A percentile compares a stretch with the other conserved stretches of the same genome.
Conservation (phyloP, 2,113 vertebrate genomes). For the Chauna torquata region DNA sequence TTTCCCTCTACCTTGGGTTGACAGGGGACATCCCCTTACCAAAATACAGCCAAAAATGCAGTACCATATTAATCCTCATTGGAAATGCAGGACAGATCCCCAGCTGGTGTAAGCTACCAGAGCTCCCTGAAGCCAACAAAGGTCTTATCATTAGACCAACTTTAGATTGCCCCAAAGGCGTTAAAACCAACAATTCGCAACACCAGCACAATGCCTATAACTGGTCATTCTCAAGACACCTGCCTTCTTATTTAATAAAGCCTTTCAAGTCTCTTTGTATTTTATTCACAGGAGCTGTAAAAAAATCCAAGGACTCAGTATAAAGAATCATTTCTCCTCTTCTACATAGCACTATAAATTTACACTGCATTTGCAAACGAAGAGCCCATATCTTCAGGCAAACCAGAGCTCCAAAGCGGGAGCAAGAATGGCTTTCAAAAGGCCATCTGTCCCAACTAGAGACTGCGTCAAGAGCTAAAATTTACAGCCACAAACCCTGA, state of each 20-base stretch:
- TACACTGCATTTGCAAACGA: constrained; percentile 61
- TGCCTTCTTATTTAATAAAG: constrained; percentile 58
- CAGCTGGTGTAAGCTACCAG: not conserved
- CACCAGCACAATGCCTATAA: not conserved
- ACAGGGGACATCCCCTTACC: not conserved
- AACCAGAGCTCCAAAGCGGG: constrained; percentile 38
- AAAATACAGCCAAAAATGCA: not conserved
- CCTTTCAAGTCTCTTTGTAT: constrained; percentile 49
- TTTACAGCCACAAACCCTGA: constrained; percentile 16
- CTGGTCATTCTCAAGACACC: constrained; percentile 22
- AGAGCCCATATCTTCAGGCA: constrained; percentile 54
- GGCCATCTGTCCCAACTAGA: constrained; percentile 36
- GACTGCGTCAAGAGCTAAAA: not conserved
- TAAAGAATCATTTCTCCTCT: constrained; percentile 70
- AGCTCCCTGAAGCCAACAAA: not conserved
- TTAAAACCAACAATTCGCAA: constrained; percentile 3
- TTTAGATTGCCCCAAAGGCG: constrained; percentile 15
- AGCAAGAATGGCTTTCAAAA: constrained; percentile 35
- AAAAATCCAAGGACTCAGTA: constrained; percentile 37
- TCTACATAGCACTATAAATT: constrained; percentile 58
- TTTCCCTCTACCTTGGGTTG: not conserved
- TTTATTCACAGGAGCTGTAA: constrained; percentile 68
- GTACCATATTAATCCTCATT: rapidly evolving
- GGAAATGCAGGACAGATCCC: not conserved
- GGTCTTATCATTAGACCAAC: constrained; percentile 8